Conservation (phyloP, 2,797 vertebrate species). For the Mormyrops attenuatus region DNA sequence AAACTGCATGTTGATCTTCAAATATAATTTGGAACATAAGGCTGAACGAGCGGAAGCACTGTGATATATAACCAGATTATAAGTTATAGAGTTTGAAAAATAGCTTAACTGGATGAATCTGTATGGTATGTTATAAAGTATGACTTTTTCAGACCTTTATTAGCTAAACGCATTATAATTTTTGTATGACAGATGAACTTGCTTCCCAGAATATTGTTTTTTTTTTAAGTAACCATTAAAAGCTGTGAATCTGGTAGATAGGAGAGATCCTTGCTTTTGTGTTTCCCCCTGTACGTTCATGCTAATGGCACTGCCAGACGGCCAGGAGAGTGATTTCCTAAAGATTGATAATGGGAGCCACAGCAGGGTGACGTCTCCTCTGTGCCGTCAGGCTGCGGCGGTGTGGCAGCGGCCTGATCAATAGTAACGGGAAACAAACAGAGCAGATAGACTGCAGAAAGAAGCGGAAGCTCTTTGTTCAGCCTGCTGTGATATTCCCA, state of each 20-base stretch:
- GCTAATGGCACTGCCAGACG: constrained; percentile 68
- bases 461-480: constrained; percentile 33
- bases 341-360: constrained; percentile 71
- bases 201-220: constrained; percentile 47
- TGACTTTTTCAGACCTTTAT: not conserved
- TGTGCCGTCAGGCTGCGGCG: constrained; percentile 55
- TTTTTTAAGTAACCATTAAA: constrained; percentile 43
- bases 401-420: constrained; percentile 56
- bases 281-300: constrained; percentile 58
- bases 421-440: constrained; percentile 56
- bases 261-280: constrained; percentile 43
- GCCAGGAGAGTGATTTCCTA: constrained; percentile 52
- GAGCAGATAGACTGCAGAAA: constrained; percentile 19
- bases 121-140: constrained; percentile 36
- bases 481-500: not conserved
- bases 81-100: constrained; percentile 2
- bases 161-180: constrained; percentile 27
- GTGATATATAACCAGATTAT: not conserved
- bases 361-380: constrained; percentile 72
- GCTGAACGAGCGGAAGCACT: not conserved
- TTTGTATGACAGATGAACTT: constrained; percentile 45
- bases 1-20: not conserved
- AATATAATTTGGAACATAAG: not conserved
- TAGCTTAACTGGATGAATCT: not conserved
- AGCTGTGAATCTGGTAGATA: constrained; percentile 52